phyloP scores from a whole-genome alignment of 2,797 vertebrate species.

The Todus mexicanus region DNA sequence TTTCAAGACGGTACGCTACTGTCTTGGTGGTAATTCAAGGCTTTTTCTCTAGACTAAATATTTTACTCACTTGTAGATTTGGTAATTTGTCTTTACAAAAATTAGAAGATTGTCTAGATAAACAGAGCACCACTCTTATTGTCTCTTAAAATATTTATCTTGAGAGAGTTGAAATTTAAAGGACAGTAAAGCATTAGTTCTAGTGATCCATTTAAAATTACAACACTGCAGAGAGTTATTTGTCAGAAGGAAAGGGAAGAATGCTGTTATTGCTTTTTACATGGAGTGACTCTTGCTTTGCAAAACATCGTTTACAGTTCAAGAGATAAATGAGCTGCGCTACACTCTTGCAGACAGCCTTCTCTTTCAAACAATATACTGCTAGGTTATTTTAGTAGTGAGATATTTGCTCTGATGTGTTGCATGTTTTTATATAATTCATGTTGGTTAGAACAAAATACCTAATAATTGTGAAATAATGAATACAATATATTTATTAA shows the following conservation, averaged over 20 bases:
- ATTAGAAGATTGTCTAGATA: not conserved
- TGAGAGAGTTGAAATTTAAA: not conserved
- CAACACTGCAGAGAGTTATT: not conserved
- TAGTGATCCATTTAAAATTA: not conserved
- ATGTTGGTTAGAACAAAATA: not conserved
- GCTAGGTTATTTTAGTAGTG: not conserved
- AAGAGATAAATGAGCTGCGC: not conserved
- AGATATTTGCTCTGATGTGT: not conserved
- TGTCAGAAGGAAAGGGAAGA: not conserved
- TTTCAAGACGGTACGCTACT: not conserved
- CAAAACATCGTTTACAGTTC: not conserved
- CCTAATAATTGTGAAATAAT: not conserved
- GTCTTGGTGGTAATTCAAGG: not conserved
- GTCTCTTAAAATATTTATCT: not conserved
- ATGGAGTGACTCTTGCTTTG: not conserved
- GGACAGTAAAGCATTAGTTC: not conserved
- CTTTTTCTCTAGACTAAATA: not conserved
- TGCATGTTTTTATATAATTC: not conserved
- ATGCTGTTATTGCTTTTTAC: not conserved
- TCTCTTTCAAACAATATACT: not conserved
- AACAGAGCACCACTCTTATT: not conserved
- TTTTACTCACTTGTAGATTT: not conserved
- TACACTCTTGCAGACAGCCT: not conserved
- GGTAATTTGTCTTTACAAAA: not conserved
- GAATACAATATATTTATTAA: not conserved